Evolutionary conservation across 2,113 vertebrate genomes (phyloP).

Genomic region (Sturnus vulgaris): DNA sequence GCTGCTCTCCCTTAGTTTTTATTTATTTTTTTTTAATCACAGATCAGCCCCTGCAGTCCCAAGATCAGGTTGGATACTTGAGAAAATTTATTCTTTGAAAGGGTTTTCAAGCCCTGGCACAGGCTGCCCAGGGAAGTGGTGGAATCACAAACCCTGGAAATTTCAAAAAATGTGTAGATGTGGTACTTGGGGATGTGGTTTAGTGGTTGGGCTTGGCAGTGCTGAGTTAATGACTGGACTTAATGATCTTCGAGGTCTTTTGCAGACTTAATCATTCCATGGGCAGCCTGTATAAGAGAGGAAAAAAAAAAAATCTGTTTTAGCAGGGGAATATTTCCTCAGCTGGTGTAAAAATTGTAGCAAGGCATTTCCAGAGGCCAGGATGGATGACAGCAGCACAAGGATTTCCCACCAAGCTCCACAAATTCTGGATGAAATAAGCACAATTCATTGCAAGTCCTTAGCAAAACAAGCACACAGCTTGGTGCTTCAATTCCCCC

Average conservation of each 20-base stretch:
- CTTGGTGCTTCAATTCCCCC: background rate
- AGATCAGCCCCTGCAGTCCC: background rate
- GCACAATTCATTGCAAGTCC: background rate
- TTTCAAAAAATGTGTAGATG: fast-evolving
- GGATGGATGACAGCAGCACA: background rate
- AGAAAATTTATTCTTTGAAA: background rate
- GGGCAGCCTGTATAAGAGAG: background rate
- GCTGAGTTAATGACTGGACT: background rate
- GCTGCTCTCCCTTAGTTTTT: background rate
- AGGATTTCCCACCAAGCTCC: slow-evolving; percentile 4
- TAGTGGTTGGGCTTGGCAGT: background rate
- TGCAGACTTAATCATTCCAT: background rate
- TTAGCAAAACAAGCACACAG: slow-evolving; percentile 31
- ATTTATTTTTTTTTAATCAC: background rate
- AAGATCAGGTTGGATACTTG: background rate
- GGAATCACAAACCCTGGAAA: background rate
- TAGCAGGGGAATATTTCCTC: background rate
- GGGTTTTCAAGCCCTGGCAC: background rate
- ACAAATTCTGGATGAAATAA: background rate
- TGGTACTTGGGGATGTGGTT: background rate
- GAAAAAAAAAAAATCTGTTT: background rate
- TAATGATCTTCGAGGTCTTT: background rate
- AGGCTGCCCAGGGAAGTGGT: too few species aligned
- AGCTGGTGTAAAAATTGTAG: background rate
- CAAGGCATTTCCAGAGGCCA: background rate